Evolutionary conservation across 2,888 invertebrate species (phyloP), one percentile per base, ranked within the genome.

Genomic region (Dynastes tityus): DNA sequence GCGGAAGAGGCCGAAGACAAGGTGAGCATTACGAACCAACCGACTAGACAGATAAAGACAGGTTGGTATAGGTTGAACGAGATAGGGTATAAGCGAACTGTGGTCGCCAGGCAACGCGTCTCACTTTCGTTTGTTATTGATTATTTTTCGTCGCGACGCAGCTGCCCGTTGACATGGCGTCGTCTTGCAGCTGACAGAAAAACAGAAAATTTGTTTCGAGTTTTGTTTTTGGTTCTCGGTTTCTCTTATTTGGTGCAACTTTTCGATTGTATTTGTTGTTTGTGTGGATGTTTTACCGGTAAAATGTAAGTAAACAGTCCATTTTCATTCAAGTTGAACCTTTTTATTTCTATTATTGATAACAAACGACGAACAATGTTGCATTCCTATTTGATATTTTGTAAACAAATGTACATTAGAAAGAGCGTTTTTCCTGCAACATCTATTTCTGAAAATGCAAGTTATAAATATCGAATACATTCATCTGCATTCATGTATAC

Each of bases 1-100:
- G 97, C 97, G 75, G 97, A 97, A 88, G 96, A 96, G 89, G 97
- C 97, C 81, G 97, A 97, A 90, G 96, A 97, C 90, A 97, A 97
- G 95, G 97, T 97, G 92, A 91, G 89, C 55, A 40, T 29, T 63
- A 58, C 58, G 45, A 68, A 4, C 13, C n/a, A n/a, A 13, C 85
- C 40, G 27, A 51, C 51, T 64, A 76, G 64, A 75, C 67, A 74
- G 73, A 74, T 74, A 74, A 27, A 45, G 73, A 74, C 61, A 74
- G 73, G 61, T 58, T 67, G 49, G 37, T 32, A n/a, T 63, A 32
- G 32, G 40, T 77, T 51, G 65, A 27, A 16, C 45, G 65, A 78
- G 78, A 78, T 78, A 63, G 74, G 63, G 78, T 74, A 73, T 73
- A 73, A 63, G 74, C 73, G 37, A 77, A 32, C n/a, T 78, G 84